A percentile compares a stretch with the other conserved stretches of the same genome.
phyloP scores from a whole-genome alignment of 2,888 invertebrate species.

The Diaperis boleti region DNA sequence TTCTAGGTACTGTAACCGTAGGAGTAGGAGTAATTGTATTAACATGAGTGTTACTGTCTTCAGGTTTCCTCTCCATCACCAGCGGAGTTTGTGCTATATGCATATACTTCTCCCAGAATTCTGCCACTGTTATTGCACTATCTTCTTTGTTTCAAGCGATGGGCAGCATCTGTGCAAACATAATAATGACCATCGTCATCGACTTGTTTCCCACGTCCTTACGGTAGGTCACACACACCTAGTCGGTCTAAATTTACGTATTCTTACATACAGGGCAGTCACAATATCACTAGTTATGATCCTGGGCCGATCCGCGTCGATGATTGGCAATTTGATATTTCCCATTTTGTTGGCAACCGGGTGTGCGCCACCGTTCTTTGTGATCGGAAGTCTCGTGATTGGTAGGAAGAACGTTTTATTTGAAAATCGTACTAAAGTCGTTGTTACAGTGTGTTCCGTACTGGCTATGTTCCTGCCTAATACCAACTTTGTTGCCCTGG shows the following conservation, averaged over 20 bases:
- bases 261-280: conserved; percentile 71
- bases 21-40: too few species aligned
- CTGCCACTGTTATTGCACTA: conserved; percentile 68
- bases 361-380: conserved; percentile 78
- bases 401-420: too few species aligned
- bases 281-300: conserved; percentile 78
- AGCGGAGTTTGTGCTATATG: conserved; percentile 68
- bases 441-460: too few species aligned
- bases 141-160: conserved; percentile 70
- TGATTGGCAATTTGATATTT: conserved; percentile 77
- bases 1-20: too few species aligned
- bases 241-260: background rate
- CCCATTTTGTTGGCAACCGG: conserved; percentile 76
- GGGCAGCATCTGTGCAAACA: conserved; percentile 70
- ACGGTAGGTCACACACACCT: conserved; percentile 66
- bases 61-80: conserved; percentile 57
- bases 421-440: too few species aligned
- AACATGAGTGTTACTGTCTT: too few species aligned
- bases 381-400: conserved; percentile 65
- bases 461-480: too few species aligned
- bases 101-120: conserved; percentile 71
- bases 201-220: conserved; percentile 76
- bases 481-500: too few species aligned
- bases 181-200: conserved; percentile 74
- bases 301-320: conserved; percentile 77